Base-by-base conservation (phyloP, 2,113 vertebrate genomes). In the Centropristis striata region DNA sequence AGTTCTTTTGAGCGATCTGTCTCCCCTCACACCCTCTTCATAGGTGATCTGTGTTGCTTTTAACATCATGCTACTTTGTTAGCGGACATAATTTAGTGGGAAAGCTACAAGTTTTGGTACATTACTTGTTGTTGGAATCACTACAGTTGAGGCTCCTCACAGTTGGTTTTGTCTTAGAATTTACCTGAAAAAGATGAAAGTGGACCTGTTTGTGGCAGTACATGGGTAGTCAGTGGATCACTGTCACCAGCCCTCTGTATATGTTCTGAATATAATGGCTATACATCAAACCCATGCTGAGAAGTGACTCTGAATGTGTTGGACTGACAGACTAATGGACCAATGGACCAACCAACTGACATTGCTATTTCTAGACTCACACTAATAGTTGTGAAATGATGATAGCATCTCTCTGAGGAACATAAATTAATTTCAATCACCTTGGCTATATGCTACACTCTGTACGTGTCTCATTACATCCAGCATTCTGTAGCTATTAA, bases 341-440 rank as follows among this genome's bases (percentile, higher is more conserved):
- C 44, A 72, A 28, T 8, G 41, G 44, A 41, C 42, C 25, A 4
- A 46, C 53, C 18, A 10, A 69, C 47, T 75, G 53, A 75, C 16
- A 39, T 5, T 47, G 57, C 58, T 64, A 47, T 77, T 76, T 47
- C 27, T 32, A 21, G 61, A 79, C 25, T 13, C 15, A 14, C 57
- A 61, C 36, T 37, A 53, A 13, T 18, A 27, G 47, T 37, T 32
- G n/a, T 69, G 36, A 61, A 63, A 80, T 44, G 44, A 80, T 44
- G 44, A 65, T 6, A 37, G 27, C 27, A 41, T 75, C 36, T 64
- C 54, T 63, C 78, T 6, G 32, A 57, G 78, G 66, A 77, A 9
- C 63, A 70, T 8, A 15, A 41, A 71, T 74, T 59, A 36, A 75
- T 87, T 71, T 64, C 60, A 74, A 18, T 85, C 76, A 77, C 46